phyloP scores from a whole-genome alignment of 2,113 vertebrate species.

The Ptyas mucosa region DNA sequence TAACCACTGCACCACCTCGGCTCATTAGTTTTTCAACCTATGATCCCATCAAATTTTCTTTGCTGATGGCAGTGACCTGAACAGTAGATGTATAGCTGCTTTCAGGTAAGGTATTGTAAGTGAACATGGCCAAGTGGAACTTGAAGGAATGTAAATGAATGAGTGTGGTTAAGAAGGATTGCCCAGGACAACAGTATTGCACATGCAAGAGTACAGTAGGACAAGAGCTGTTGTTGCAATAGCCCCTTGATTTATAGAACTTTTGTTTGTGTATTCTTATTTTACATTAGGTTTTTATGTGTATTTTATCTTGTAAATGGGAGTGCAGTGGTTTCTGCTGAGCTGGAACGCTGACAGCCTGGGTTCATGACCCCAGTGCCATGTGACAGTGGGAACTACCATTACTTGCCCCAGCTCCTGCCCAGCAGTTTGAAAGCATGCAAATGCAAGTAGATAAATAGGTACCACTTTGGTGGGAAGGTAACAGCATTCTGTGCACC shows the following conservation, averaged over 20 bases:
- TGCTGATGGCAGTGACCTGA: neutral
- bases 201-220: neutral
- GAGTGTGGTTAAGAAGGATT: neutral
- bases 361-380: neutral
- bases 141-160: neutral
- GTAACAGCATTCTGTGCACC: neutral
- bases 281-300: neutral
- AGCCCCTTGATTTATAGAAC: neutral
- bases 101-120: neutral
- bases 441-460: neutral
- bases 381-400: neutral
- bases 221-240: neutral
- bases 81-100: neutral
- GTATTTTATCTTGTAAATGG: neutral
- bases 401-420: neutral
- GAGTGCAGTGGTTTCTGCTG: too few relatives aligned
- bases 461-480: neutral
- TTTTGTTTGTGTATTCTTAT: neutral
- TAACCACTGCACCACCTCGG: too few relatives aligned
- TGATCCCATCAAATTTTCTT: too few relatives aligned
- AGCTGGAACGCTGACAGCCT: too few relatives aligned
- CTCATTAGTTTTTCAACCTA: too few relatives aligned
- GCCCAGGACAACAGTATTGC: neutral
- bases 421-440: neutral
- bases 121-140: neutral